Evolutionary conservation across 2,888 invertebrate species (phyloP).

Genomic region (Dendrolimus pini): DNA sequence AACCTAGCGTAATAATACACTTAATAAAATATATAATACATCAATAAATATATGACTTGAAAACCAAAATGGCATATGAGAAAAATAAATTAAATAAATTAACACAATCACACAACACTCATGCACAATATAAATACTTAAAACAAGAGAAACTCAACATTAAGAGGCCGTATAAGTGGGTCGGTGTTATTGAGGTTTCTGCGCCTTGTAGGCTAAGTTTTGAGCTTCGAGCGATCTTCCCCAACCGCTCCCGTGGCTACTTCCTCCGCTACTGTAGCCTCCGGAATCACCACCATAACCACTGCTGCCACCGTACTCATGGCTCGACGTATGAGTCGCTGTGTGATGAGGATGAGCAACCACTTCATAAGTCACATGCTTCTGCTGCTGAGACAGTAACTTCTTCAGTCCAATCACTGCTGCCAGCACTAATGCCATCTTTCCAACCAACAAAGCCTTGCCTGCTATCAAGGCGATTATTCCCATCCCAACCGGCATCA

Average conservation of each 20-base stretch:
- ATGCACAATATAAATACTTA: constrained; percentile 36
- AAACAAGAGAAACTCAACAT: constrained; percentile 53
- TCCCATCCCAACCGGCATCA: constrained; percentile 86
- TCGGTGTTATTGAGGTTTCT: constrained; percentile 77
- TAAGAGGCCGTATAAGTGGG: constrained; percentile 54
- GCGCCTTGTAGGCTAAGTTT: constrained; percentile 86
- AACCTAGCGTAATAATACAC: constrained; percentile 30
- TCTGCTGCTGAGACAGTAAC: constrained; percentile 85
- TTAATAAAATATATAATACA: constrained; percentile 27
- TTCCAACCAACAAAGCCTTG: constrained; percentile 89
- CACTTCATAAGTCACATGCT: constrained; percentile 92
- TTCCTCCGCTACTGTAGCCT: constrained; percentile 67
- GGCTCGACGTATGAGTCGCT: constrained; percentile 81
- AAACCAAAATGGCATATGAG: constrained; percentile 18
- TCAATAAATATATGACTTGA: constrained; percentile 29
- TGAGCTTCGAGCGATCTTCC: constrained; percentile 87
- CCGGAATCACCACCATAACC: constrained; percentile 81
- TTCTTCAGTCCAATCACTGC: constrained; percentile 91
- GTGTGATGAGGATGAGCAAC: constrained; percentile 90
- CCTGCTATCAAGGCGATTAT: constrained; percentile 91
- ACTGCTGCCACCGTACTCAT: constrained; percentile 77
- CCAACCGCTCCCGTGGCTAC: constrained; percentile 80
- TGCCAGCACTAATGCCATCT: constrained; percentile 88
- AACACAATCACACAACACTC: constrained; percentile 49
- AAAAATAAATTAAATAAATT: constrained; percentile 42